These are phyloP conservation scores for Drosophila leonis DNA, from an alignment of 2,888 invertebrate species.

Conservation along the genomic window DNA sequence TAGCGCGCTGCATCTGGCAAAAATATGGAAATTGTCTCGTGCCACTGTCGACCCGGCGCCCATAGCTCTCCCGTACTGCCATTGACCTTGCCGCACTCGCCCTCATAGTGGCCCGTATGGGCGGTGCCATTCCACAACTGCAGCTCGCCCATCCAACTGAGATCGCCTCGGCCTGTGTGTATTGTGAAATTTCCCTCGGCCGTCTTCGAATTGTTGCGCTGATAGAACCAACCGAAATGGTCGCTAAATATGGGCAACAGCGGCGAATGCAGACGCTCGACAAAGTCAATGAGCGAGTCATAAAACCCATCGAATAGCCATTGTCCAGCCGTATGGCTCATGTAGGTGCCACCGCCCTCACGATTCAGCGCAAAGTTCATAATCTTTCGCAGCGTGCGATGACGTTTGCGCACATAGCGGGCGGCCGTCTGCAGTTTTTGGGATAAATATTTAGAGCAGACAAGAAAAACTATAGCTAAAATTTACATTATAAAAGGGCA, in stretches of 20 bases:
- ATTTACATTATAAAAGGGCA: not conserved
- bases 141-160: conserved; percentile 89
- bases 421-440: conserved; percentile 87
- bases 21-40: conserved; percentile 89
- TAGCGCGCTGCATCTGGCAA: conserved; percentile 92
- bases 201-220: conserved; percentile 90
- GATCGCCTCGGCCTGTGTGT: conserved; percentile 89
- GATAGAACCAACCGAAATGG: conserved; percentile 93
- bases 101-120: conserved; percentile 87
- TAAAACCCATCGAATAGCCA: conserved; percentile 93
- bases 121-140: conserved; percentile 89
- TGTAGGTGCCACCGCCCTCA: conserved; percentile 86
- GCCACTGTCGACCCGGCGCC: conserved; percentile 87
- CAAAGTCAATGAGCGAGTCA: conserved; percentile 89
- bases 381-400: conserved; percentile 83
- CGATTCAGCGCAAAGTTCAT: conserved; percentile 87
- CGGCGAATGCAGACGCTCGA: conserved; percentile 86
- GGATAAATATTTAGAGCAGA: conserved; percentile 2
- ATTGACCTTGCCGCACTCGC: conserved; percentile 89
- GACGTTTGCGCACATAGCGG: conserved; percentile 86
- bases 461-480: not conserved
- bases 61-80: conserved; percentile 93
- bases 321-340: conserved; percentile 88
- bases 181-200: conserved; percentile 92
- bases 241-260: conserved; percentile 87